Percentiles rank a stretch among this genome's conserved stretches.
These are phyloP conservation scores for Calcarius lapponicus DNA, from an alignment of 2,797 vertebrate genomes.

Conservation along the genomic window DNA sequence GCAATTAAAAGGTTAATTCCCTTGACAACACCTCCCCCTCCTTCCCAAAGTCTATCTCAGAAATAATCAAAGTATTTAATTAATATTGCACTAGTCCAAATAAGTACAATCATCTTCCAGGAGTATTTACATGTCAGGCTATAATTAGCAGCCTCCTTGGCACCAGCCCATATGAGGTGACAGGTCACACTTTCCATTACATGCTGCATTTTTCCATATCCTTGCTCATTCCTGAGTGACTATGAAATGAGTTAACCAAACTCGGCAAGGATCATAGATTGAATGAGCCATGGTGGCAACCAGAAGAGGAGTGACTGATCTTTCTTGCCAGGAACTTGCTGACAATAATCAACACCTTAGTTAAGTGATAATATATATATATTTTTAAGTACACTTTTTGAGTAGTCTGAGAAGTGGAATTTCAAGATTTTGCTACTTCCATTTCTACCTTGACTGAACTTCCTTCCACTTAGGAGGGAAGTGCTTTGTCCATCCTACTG, in stretches of 20 bases:
- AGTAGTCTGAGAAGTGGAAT: not conserved
- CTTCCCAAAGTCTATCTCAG: slow-evolving; percentile 8
- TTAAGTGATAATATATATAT: not conserved
- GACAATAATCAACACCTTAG: not conserved
- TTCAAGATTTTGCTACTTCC: not conserved
- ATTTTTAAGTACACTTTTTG: not conserved
- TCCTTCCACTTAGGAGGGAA: not conserved
- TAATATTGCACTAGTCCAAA: slow-evolving; percentile 52
- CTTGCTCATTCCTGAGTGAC: slow-evolving; percentile 2
- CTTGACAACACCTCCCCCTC: not conserved
- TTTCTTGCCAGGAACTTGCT: not conserved
- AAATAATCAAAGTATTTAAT: slow-evolving; percentile 63
- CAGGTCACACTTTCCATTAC: slow-evolving; percentile 48
- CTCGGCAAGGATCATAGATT: not conserved
- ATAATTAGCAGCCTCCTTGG: slow-evolving; percentile 59
- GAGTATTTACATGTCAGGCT: slow-evolving; percentile 45
- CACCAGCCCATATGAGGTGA: slow-evolving; percentile 7
- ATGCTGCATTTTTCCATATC: slow-evolving; percentile 34
- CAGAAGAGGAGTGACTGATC: not conserved
- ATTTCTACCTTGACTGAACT: not conserved
- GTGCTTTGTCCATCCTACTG: not conserved
- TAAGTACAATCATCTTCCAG: slow-evolving; percentile 56
- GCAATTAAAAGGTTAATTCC: slow-evolving; percentile 27
- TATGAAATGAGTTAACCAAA: slow-evolving; percentile 2
- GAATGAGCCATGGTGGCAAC: not conserved